Base-by-base conservation (phyloP, 2,888 invertebrate species). In the Calliopum simillimum region DNA sequence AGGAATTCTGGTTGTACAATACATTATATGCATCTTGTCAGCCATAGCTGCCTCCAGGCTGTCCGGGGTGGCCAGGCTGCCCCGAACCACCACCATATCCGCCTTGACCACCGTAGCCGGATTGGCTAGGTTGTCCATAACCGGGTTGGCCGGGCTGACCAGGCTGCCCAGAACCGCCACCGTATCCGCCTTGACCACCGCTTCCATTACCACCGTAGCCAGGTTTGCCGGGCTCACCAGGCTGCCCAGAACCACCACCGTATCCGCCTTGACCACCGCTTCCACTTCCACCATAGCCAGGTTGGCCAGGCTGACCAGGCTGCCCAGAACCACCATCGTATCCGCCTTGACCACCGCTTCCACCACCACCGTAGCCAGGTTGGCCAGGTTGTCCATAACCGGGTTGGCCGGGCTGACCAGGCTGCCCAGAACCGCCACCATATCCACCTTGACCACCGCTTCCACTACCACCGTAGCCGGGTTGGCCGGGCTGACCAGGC, bases 241-340 rank as follows among this genome's bases (percentile, higher is more conserved):
- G 58, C 41, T 73, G 71, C 53, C 71, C 71, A 3, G 69, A 65
- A 66, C 72, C 74, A 55, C 73, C 55, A 23, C 74, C 73, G 13
- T 71, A 66, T 49, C 71, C 73, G 21, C 14, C 56, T 21, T 5
- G 6, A 19, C 56, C 56, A 23, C 56, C 56, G 5, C 56, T 19
- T 3, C 56, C 56, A 21, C 6, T 16, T n/a, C 56, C 56, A 19
- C 16, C 56, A 56, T 33, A 13, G 19, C 55, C 55, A 5, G 59
- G 55, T 16, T 55, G 55, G 12, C 59, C 59, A 4, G 33, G 33
- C 4, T 33, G 33, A 8, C 33, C 55, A 5, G 59, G 55, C 23
- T 55, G 55, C 5, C 59, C 59, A 4, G 33, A 6, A 1, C 8
- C 8, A 8, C 33, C 33, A 33, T 33, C 33, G 4, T 33, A 33